Conservation (phyloP, 2,888 invertebrate genomes). For the Acleris emargana region DNA sequence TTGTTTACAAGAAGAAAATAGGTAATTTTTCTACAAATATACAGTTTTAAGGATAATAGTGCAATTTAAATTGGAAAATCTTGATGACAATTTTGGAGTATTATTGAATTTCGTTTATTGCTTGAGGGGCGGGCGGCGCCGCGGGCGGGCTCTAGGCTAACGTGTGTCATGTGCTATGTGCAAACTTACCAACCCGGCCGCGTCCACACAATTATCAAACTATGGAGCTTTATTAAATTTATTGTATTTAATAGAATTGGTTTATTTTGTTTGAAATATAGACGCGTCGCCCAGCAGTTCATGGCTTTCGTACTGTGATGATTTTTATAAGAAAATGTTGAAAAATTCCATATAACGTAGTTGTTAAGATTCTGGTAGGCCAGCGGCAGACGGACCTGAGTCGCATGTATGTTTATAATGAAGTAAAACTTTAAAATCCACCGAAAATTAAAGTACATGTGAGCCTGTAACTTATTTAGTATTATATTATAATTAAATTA, state of each 20-base stretch:
- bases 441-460: conserved; percentile 28
- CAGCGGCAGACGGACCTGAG: background rate
- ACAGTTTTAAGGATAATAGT: conserved; percentile 41
- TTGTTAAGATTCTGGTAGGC: conserved; percentile 11
- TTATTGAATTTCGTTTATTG: conserved; percentile 38
- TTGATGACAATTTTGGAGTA: conserved; percentile 32
- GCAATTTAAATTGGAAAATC: conserved; percentile 41
- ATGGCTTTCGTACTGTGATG: conserved; percentile 58
- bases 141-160: background rate
- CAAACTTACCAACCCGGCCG: conserved; percentile 7
- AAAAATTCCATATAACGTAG: conserved; percentile 50
- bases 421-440: conserved; percentile 25
- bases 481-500: conserved; percentile 41
- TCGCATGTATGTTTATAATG: conserved; percentile 10
- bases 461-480: conserved; percentile 30
- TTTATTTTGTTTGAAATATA: conserved; percentile 34
- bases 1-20: conserved; percentile 37
- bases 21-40: conserved; percentile 39
- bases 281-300: conserved; percentile 39
- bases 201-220: conserved; percentile 39
- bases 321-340: conserved; percentile 49
- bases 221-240: conserved; percentile 48
- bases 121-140: conserved; percentile 41
- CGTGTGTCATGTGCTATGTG: background rate
- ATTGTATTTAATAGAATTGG: conserved; percentile 43